These are phyloP conservation scores for Sminthurides bifidus DNA, from an alignment of 1,140 invertebrate species.

Conservation along the genomic window DNA sequence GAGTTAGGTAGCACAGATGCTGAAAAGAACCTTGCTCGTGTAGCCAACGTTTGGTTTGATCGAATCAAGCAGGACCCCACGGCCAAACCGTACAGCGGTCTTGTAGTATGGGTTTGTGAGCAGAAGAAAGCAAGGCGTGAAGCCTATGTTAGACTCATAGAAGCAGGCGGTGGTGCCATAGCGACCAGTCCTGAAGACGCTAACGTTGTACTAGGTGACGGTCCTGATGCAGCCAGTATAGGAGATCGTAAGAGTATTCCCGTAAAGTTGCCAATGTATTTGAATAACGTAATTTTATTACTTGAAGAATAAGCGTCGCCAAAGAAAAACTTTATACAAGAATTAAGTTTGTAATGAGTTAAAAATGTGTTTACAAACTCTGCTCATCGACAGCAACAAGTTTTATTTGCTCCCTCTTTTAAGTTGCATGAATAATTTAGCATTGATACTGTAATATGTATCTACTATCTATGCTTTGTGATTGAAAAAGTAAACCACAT, in stretches of 20 bases:
- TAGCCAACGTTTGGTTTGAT: neutral
- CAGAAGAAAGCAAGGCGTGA: neutral
- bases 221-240: too few relatives aligned
- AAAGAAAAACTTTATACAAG: too few relatives aligned
- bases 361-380: neutral
- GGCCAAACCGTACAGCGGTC: neutral
- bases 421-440: neutral
- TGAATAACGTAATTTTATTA: neutral
- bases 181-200: neutral
- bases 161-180: constrained; percentile 1
- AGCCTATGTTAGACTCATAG: constrained; percentile 1
- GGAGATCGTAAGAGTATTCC: neutral
- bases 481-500: neutral
- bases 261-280: constrained; percentile 1
- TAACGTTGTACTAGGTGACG: constrained; percentile 1
- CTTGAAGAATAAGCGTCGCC: neutral
- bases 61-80: neutral
- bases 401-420: neutral
- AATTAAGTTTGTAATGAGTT: neutral
- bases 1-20: neutral
- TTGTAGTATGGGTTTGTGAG: neutral
- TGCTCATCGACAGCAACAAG: neutral
- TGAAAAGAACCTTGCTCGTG: neutral
- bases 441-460: neutral
- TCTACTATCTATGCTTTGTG: neutral